Evolutionary conservation across 2,888 invertebrate species (phyloP).

Genomic region (Eumacrocentrus americanus): DNA sequence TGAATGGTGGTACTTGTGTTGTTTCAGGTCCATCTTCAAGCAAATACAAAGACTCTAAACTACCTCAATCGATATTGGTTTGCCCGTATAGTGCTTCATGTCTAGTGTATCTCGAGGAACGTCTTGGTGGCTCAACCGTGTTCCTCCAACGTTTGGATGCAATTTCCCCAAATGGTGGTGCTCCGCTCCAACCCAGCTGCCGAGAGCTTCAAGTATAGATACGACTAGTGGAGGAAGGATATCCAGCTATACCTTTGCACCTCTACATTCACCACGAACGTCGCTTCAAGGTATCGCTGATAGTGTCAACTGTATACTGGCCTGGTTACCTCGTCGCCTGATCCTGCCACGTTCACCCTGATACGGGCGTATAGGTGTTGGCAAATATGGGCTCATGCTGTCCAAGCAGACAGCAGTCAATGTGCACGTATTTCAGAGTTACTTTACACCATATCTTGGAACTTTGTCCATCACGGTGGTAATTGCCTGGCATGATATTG

Average conservation of each 20-base stretch:
- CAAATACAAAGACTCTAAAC: not conserved
- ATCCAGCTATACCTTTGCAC: too few relatives aligned
- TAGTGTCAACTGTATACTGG: constrained; percentile 9
- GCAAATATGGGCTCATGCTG: too few relatives aligned
- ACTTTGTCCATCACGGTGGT: too few relatives aligned
- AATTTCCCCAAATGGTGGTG: not conserved
- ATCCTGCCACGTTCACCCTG: not conserved
- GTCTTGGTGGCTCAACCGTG: not conserved
- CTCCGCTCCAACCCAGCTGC: too few relatives aligned
- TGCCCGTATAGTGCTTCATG: not conserved
- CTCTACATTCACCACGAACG: too few relatives aligned
- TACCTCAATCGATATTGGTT: not conserved
- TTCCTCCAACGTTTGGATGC: not conserved
- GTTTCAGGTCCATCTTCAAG: constrained; percentile 4
- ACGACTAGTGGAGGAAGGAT: too few relatives aligned
- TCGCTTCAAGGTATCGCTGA: constrained; percentile 6
- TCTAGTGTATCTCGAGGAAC: not conserved
- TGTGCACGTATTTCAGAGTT: too few relatives aligned
- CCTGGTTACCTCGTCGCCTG: not conserved
- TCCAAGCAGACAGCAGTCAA: too few relatives aligned
- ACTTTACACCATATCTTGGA: too few relatives aligned
- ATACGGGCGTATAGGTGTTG: not conserved
- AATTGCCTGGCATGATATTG: too few relatives aligned
- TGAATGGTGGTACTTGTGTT: not conserved
- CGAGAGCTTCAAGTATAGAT: too few relatives aligned